These are phyloP conservation scores for Mastacembelus armatus DNA, from an alignment of 2,797 vertebrate species.

Conservation along the genomic window DNA sequence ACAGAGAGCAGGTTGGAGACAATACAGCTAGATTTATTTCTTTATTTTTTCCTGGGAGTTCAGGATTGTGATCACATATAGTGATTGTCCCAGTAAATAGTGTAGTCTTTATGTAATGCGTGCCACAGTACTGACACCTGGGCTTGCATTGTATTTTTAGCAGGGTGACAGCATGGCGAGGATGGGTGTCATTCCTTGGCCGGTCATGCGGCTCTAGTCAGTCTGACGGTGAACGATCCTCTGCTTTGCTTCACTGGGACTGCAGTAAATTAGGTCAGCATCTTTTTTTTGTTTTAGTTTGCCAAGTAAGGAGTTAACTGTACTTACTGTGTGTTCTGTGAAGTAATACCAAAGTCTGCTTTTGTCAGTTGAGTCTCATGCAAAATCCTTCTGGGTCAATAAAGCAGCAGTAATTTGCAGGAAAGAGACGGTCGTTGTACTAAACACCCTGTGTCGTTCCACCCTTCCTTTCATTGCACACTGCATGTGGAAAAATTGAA, in stretches of 20 bases:
- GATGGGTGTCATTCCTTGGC: conserved; percentile 62
- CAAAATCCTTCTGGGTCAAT: conserved; percentile 19
- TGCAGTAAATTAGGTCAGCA: conserved; percentile 32
- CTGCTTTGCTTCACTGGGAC: conserved; percentile 2
- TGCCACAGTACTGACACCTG: conserved; percentile 22
- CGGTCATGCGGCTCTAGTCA: conserved; percentile 22
- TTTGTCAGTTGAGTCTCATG: conserved; percentile 21
- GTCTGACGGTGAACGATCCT: conserved; percentile 3
- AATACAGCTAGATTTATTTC: conserved; percentile 22
- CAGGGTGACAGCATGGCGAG: conserved; percentile 49
- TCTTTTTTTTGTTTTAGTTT: conserved; percentile 22
- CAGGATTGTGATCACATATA: conserved; percentile 42
- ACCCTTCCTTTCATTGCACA: neutral
- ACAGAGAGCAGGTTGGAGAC: conserved; percentile 16
- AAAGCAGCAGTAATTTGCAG: conserved; percentile 31
- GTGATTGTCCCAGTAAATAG: conserved; percentile 5
- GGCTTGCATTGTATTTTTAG: conserved; percentile 68
- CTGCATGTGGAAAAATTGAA: neutral
- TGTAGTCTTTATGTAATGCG: conserved; percentile 46
- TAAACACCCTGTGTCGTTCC: too few relatives aligned
- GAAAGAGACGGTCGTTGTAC: conserved; percentile 15
- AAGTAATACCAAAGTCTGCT: conserved; percentile 23
- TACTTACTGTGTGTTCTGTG: conserved; percentile 3
- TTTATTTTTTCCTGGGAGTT: conserved; percentile 33
- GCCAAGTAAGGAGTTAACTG: too few relatives aligned